phyloP scores from a whole-genome alignment of 2,113 vertebrate genomes.

The Eidolon helvum region DNA sequence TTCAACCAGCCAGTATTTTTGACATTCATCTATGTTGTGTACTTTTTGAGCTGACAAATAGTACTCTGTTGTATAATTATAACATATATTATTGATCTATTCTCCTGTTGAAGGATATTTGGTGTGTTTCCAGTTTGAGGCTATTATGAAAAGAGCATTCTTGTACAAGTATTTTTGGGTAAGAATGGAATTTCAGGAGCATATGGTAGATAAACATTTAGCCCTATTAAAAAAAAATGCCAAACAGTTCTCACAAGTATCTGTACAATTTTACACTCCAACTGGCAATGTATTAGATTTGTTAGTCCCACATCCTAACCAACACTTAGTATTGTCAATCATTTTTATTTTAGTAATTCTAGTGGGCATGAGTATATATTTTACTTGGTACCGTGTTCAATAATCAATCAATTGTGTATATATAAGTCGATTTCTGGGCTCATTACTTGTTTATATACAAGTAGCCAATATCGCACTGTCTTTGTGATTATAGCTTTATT shows the following conservation, averaged over 20 bases:
- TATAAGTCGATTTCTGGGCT: neutral
- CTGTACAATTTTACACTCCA: slow-evolving; percentile 25
- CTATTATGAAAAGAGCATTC: slow-evolving; percentile 21
- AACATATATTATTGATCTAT: neutral
- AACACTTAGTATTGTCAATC: slow-evolving; percentile 55
- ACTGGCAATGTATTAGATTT: slow-evolving; percentile 6
- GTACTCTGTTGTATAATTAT: neutral
- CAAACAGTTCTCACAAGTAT: slow-evolving; percentile 36
- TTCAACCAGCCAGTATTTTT: neutral
- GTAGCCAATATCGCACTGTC: neutral
- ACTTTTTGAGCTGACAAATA: slow-evolving; percentile 1
- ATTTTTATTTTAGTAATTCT: slow-evolving; percentile 39
- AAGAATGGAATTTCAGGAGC: slow-evolving; percentile 30
- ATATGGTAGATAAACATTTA: slow-evolving; percentile 3
- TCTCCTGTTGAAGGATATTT: slow-evolving; percentile 21
- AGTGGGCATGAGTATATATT: neutral
- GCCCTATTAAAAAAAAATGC: slow-evolving; percentile 19
- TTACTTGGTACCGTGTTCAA: neutral
- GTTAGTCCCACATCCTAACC: neutral
- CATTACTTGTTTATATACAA: neutral
- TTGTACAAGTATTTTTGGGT: slow-evolving; percentile 11
- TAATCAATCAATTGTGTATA: neutral
- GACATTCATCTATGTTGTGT: neutral
- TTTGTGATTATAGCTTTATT: neutral
- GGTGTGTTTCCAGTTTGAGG: neutral